Percentiles rank a stretch among this genome's conserved stretches.
Evolutionary conservation across 37 sponge, comb jelly and placozoan genomes (phyloP).

Genomic region (Spongia lamella): DNA sequence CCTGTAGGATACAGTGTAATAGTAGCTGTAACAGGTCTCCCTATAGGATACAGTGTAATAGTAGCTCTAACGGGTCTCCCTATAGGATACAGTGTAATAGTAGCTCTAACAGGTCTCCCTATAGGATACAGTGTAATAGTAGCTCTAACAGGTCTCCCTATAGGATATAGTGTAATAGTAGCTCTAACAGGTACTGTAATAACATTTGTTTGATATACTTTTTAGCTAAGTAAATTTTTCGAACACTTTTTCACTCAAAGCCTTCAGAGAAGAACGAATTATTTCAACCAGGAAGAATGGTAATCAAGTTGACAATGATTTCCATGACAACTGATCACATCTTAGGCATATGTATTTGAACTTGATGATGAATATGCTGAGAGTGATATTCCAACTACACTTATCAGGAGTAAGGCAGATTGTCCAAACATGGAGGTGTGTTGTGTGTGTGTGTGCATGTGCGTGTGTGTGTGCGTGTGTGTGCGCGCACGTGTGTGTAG

Average conservation of each 20-base stretch:
- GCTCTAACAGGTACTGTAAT: too few species aligned
- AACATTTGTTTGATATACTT: background rate
- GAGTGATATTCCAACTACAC: conserved; percentile 94
- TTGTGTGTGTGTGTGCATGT: conserved; percentile 2
- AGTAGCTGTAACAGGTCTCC: too few species aligned
- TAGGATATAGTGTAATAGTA: too few species aligned
- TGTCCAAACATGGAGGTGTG: conserved; percentile 75
- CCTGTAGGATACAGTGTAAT: too few species aligned
- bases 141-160: too few species aligned
- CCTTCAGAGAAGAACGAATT: conserved; percentile 89
- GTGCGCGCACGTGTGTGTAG: conserved; percentile 7
- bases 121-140: too few species aligned
- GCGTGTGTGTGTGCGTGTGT: background rate
- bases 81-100: too few species aligned
- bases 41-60: too few species aligned
- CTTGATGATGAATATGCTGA: conserved; percentile 95
- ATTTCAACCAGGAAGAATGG: conserved; percentile 95
- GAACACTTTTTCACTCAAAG: conserved; percentile 69
- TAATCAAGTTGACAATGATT: too few species aligned
- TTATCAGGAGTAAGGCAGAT: conserved; percentile 95
- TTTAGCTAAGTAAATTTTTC: conserved; percentile 80
- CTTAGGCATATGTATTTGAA: conserved; percentile 96
- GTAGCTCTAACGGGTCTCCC: too few species aligned
- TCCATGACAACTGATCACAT: too few species aligned
- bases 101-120: too few species aligned